These are phyloP conservation scores for Sebastes matsubarae DNA, from an alignment of 2,797 vertebrate species.

Conservation along the genomic window DNA sequence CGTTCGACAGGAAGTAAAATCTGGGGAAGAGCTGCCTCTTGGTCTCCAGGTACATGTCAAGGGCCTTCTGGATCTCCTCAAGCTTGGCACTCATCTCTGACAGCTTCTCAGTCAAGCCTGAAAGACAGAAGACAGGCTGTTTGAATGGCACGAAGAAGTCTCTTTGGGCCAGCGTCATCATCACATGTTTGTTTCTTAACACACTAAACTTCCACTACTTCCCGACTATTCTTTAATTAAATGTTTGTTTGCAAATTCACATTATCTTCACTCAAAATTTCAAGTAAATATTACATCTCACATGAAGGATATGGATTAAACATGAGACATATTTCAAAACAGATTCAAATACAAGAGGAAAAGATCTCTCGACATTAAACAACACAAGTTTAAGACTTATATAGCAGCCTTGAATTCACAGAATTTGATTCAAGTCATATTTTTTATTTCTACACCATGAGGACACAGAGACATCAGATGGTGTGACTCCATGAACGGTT, in stretches of 20 bases:
- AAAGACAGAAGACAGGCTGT: not conserved
- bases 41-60: conserved; percentile 91
- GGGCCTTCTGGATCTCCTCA: conserved; percentile 90
- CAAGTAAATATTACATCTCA: not conserved
- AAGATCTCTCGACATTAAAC: not conserved
- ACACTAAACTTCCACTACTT: not conserved
- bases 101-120: conserved; percentile 86
- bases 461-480: not conserved
- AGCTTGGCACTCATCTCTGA: conserved; percentile 83
- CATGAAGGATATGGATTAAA: not conserved
- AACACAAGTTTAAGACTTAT: not conserved
- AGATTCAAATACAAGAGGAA: not conserved
- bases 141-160: not conserved
- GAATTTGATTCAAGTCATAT: not conserved
- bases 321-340: not conserved
- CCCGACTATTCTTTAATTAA: no score
- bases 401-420: not conserved
- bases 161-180: not conserved
- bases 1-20: conserved; percentile 92
- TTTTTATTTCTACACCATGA: not conserved
- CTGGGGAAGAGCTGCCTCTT: conserved; percentile 91
- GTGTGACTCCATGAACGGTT: not conserved
- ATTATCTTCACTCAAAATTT: not conserved
- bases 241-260: no score
- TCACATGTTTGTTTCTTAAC: not conserved